Evolutionary conservation across 92 coral and sea anemone species (phyloP).

Genomic region (Phenganax subtilis): DNA sequence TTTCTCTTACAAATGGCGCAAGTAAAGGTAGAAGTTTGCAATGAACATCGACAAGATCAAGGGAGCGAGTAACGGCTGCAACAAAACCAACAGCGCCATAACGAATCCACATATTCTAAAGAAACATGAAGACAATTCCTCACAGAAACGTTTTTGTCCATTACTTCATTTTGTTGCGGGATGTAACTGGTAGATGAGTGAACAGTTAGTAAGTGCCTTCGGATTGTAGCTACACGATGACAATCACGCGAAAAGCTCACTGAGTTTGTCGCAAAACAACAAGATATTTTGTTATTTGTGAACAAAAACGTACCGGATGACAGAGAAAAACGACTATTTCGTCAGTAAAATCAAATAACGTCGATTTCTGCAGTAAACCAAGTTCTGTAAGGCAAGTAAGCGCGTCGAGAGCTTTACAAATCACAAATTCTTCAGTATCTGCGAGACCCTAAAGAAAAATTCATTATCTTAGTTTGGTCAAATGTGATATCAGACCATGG

Average conservation of each 20-base stretch:
- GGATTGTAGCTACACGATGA: no score
- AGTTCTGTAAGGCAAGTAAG: slow-evolving; percentile 93
- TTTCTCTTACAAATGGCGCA: slow-evolving; percentile 81
- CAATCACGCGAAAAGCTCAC: no score
- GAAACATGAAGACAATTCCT: not conserved
- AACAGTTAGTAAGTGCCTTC: no score
- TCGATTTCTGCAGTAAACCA: slow-evolving; percentile 84
- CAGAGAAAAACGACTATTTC: slow-evolving; percentile 90
- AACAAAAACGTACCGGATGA: slow-evolving; percentile 73
- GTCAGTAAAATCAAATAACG: slow-evolving; percentile 77
- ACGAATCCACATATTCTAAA: slow-evolving; percentile 92
- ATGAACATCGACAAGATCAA: slow-evolving; percentile 88
- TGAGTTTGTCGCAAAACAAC: not conserved
- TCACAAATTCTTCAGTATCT: slow-evolving; percentile 92
- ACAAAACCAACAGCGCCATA: slow-evolving; percentile 96
- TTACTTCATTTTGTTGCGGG: no score
- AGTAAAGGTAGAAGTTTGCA: slow-evolving; percentile 81
- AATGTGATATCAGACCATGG: not conserved
- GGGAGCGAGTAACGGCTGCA: slow-evolving; percentile 81
- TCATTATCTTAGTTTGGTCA: not conserved
- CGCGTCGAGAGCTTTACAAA: slow-evolving; percentile 89
- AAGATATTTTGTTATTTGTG: not conserved
- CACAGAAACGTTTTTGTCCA: not conserved
- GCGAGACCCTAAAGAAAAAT: slow-evolving; percentile 73
- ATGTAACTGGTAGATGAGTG: no score